phyloP scores from a whole-genome alignment of 2,113 vertebrate species.

The Jacana jacana region DNA sequence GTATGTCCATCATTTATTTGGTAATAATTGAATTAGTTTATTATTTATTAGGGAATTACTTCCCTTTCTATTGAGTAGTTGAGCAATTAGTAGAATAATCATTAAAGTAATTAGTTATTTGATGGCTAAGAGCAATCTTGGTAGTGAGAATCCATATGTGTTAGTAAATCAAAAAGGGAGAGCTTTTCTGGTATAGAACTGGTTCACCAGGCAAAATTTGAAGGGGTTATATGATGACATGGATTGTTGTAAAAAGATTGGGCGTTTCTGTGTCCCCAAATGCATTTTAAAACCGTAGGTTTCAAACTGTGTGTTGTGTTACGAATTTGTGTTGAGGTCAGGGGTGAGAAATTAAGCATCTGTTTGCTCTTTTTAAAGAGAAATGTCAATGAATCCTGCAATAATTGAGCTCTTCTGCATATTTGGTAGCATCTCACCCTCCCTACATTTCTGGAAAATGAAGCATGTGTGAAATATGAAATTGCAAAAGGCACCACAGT shows the following conservation, averaged over 20 bases:
- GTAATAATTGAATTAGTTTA: background rate
- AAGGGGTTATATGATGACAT: background rate
- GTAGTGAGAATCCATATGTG: background rate
- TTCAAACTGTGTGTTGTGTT: background rate
- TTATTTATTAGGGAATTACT: background rate
- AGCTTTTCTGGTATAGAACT: background rate
- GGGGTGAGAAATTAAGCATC: background rate
- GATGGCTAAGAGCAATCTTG: background rate
- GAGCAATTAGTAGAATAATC: slow-evolving; percentile 19
- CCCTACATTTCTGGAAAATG: background rate
- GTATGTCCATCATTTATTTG: background rate
- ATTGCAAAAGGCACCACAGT: background rate
- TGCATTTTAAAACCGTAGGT: background rate
- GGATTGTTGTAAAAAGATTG: background rate
- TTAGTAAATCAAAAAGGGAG: background rate
- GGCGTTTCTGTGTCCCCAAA: background rate
- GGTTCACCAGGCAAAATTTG: background rate
- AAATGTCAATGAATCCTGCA: background rate
- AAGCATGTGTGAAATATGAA: background rate
- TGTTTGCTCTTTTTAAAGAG: background rate
- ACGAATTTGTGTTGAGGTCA: background rate
- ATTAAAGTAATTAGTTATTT: slow-evolving; percentile 17
- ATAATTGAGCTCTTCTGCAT: background rate
- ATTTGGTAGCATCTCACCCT: background rate
- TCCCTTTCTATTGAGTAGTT: background rate